Percentiles rank a stretch among this genome's conserved stretches.
These are phyloP conservation scores for Rhizomys pruinosus DNA, from an alignment of 2,113 vertebrate species.

Conservation along the genomic window DNA sequence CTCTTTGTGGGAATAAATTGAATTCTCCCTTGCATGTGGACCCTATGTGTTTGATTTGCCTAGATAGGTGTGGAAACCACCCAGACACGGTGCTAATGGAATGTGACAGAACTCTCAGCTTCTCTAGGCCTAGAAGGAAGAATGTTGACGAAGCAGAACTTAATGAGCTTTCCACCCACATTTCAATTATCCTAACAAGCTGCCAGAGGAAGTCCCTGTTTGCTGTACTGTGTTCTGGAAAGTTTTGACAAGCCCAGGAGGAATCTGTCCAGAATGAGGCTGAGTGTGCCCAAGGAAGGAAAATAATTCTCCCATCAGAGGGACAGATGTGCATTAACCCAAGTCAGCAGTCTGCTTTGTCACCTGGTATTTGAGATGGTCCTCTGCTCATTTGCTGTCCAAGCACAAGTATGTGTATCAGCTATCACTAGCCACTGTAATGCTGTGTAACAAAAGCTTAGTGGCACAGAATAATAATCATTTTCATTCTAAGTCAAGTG, in stretches of 20 bases:
- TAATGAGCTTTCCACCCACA: conserved; percentile 73
- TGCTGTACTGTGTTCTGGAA: not conserved
- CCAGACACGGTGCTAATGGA: conserved; percentile 66
- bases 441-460: not conserved
- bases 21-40: conserved; percentile 34
- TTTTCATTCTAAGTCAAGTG: not conserved
- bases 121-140: conserved; percentile 71
- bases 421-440: not conserved
- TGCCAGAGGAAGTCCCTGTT: conserved; percentile 54
- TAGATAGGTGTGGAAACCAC: conserved; percentile 70
- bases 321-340: not conserved
- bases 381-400: not conserved
- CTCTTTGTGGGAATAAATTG: conserved; percentile 35
- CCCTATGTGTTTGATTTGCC: conserved; percentile 50
- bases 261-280: not conserved
- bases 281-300: conserved; percentile 15
- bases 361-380: not conserved
- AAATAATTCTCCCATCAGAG: not conserved
- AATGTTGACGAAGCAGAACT: conserved; percentile 67
- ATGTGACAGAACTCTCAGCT: conserved; percentile 78
- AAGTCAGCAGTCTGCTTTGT: not conserved
- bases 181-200: conserved; percentile 77
- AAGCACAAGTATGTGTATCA: not conserved
- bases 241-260: conserved; percentile 72
- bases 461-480: not conserved